phyloP scores from a whole-genome alignment of 2,888 invertebrate genomes.

The Tipula confusa region DNA sequence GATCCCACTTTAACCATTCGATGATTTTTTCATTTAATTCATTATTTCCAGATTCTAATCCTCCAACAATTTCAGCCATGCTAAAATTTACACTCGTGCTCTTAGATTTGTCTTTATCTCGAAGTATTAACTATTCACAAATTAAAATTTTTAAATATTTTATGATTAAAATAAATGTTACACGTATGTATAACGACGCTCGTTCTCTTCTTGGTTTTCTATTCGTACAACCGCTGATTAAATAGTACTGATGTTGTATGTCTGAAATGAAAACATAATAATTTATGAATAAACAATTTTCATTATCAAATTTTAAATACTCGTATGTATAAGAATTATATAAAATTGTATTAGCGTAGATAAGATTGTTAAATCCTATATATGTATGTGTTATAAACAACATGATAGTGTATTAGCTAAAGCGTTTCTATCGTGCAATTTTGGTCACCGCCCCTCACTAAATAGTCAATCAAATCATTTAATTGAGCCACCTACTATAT shows the following conservation, averaged over 20 bases:
- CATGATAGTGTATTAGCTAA: neutral
- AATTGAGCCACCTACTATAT: too few species aligned
- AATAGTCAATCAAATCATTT: too few species aligned
- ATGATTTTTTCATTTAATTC: conserved; percentile 62
- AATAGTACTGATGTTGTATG: neutral
- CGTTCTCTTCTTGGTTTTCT: neutral
- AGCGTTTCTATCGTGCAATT: too few species aligned
- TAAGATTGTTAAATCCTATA: neutral
- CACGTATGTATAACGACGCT: too few species aligned
- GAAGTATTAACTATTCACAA: neutral
- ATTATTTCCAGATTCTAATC: conserved; percentile 50
- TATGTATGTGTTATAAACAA: neutral
- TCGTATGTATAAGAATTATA: neutral
- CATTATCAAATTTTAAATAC: neutral
- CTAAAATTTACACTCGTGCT: neutral
- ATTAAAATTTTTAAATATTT: neutral
- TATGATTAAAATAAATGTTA: neutral
- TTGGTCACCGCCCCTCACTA: too few species aligned
- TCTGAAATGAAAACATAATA: neutral
- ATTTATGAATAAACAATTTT: neutral
- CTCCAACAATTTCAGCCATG: neutral
- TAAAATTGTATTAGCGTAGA: neutral
- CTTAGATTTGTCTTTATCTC: neutral
- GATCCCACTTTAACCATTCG: conserved; percentile 72
- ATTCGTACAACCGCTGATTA: neutral